Percentiles rank a stretch among this genome's conserved stretches.
Evolutionary conservation across 2,113 vertebrate genomes (phyloP).

Genomic region (Otolemur garnettii): DNA sequence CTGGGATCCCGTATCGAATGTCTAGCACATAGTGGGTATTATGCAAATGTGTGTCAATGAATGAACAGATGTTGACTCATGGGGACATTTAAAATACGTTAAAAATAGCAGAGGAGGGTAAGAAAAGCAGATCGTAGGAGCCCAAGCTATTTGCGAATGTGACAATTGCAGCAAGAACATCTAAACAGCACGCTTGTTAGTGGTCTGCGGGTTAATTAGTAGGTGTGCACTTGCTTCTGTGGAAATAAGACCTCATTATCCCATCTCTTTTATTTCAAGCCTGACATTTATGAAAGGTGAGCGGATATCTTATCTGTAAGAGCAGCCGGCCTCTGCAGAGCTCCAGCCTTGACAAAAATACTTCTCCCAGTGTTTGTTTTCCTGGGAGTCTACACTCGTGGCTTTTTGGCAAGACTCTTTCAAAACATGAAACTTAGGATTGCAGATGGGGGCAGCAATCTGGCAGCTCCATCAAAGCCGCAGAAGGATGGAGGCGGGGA

Average conservation of each 20-base stretch:
- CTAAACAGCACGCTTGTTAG: neutral
- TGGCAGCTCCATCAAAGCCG: slow-evolving; percentile 73
- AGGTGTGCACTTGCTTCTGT: slow-evolving; percentile 37
- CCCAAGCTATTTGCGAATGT: neutral
- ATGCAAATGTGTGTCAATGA: neutral
- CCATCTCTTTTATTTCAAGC: slow-evolving; percentile 71
- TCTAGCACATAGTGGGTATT: neutral
- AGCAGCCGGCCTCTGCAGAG: slow-evolving; percentile 29
- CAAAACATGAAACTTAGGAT: slow-evolving; percentile 57
- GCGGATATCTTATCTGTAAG: slow-evolving; percentile 64
- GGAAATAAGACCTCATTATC: slow-evolving; percentile 71
- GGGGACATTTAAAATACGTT: slow-evolving; percentile 57
- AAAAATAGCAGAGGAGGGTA: slow-evolving; percentile 54
- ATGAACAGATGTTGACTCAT: slow-evolving; percentile 52
- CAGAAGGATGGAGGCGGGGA: neutral
- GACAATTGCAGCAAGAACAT: neutral
- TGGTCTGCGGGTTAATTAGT: slow-evolving; percentile 63
- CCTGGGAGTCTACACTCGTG: slow-evolving; percentile 39
- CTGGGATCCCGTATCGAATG: rapidly evolving
- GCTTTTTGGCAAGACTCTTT: slow-evolving; percentile 63
- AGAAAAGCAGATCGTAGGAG: neutral
- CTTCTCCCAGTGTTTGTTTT: slow-evolving; percentile 67
- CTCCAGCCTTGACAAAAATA: slow-evolving; percentile 35
- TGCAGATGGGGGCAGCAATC: slow-evolving; percentile 55
- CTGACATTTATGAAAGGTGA: slow-evolving; percentile 82